Percentiles rank a stretch among this genome's conserved stretches.
Evolutionary conservation across 2,797 vertebrate species (phyloP).

Genomic region (Varecia variegata): DNA sequence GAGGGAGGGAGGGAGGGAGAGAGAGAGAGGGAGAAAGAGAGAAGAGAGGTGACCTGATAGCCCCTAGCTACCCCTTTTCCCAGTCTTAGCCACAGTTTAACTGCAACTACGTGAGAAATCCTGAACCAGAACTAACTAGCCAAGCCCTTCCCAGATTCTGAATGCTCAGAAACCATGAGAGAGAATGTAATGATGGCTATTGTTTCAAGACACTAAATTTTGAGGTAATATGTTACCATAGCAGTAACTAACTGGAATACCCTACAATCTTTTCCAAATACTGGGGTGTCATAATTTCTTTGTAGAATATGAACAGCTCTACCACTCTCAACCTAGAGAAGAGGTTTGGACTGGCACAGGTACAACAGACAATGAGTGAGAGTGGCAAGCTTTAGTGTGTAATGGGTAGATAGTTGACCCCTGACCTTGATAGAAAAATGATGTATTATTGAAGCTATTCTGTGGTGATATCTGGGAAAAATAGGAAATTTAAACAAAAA

Average conservation of each 20-base stretch:
- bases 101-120: background rate
- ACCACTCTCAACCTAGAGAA: background rate
- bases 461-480: background rate
- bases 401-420: background rate
- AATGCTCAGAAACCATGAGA: background rate
- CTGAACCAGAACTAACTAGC: background rate
- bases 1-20: background rate
- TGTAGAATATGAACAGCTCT: background rate
- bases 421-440: background rate
- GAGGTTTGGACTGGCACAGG: background rate
- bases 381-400: background rate
- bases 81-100: background rate
- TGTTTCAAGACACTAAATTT: background rate
- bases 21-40: background rate
- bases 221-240: background rate
- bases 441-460: background rate
- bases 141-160: background rate
- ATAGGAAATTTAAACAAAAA: background rate
- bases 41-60: too few relatives aligned
- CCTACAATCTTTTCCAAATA: background rate
- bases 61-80: background rate
- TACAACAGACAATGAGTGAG: background rate
- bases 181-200: background rate
- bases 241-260: background rate
- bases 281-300: background rate